Percentiles rank a stretch among this genome's conserved stretches.
These are phyloP conservation scores for Leptoclinus maculatus DNA, from an alignment of 2,797 vertebrate species.

Conservation along the genomic window DNA sequence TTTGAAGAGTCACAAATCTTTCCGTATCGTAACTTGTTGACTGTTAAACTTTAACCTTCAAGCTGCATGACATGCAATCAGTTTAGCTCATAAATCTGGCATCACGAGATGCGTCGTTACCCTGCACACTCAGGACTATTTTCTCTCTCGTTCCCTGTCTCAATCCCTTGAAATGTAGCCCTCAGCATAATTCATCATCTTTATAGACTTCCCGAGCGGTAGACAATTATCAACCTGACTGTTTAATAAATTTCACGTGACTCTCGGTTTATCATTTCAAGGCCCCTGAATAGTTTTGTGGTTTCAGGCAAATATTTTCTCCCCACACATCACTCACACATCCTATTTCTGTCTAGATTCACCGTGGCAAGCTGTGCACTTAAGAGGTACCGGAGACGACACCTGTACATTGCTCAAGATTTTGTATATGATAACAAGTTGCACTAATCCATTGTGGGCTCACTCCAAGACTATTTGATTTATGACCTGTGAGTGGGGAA, in stretches of 20 bases:
- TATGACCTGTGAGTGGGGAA: conserved; percentile 41
- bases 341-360: not conserved
- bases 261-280: conserved; percentile 27
- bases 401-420: conserved; percentile 49
- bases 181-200: conserved; percentile 53
- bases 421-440: conserved; percentile 29
- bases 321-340: not conserved
- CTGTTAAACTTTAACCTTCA: conserved; percentile 63
- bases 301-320: conserved; percentile 36
- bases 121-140: conserved; percentile 39
- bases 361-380: conserved; percentile 1
- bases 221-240: conserved; percentile 52
- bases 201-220: conserved; percentile 21
- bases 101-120: conserved; percentile 40
- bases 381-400: conserved; percentile 16
- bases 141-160: not conserved
- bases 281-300: conserved; percentile 4
- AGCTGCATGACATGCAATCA: conserved; percentile 9
- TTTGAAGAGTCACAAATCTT: conserved; percentile 19
- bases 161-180: conserved; percentile 36
- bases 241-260: conserved; percentile 34
- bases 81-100: conserved; percentile 48
- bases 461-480: conserved; percentile 52
- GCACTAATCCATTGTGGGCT: conserved; percentile 34
- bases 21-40: conserved; percentile 11